These are phyloP conservation scores for Tenthredo notha DNA, from an alignment of 2,888 invertebrate species.

Conservation along the genomic window DNA sequence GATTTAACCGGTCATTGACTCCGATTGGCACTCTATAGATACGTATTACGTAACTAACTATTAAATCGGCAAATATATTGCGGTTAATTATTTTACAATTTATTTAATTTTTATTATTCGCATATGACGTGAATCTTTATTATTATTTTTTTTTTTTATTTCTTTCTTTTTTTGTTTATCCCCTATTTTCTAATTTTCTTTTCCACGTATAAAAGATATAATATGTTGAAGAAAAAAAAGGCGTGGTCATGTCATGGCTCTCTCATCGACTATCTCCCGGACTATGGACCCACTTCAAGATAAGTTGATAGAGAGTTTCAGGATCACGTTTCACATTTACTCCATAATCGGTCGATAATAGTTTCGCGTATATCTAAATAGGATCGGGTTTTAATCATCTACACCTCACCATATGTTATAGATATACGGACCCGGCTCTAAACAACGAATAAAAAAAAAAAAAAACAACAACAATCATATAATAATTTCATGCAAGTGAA, in stretches of 20 bases:
- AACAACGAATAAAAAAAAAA: not conserved
- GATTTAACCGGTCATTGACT: slow-evolving; percentile 26
- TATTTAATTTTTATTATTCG: not conserved
- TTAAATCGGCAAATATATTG: not conserved
- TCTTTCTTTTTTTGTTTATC: not conserved
- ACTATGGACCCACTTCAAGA: not conserved
- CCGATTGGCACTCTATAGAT: not conserved
- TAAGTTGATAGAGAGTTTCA: slow-evolving; percentile 41
- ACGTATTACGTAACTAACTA: not conserved
- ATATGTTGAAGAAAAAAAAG: not conserved
- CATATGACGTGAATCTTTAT: not conserved
- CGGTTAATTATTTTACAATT: not conserved
- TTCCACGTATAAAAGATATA: not conserved
- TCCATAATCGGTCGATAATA: slow-evolving; percentile 41
- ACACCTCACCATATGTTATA: not conserved
- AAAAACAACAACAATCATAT: not conserved
- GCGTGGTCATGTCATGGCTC: not conserved
- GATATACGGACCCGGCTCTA: not conserved
- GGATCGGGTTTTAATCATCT: not conserved
- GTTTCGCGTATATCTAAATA: slow-evolving; percentile 20
- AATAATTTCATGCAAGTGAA: not conserved
- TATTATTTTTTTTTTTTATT: not conserved
- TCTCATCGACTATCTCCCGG: slow-evolving; percentile 29
- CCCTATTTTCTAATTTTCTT: not conserved
- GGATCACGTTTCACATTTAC: slow-evolving; percentile 51